phyloP scores from a whole-genome alignment of 2,888 invertebrate species.

The Gymnoscelis rufifasciata region DNA sequence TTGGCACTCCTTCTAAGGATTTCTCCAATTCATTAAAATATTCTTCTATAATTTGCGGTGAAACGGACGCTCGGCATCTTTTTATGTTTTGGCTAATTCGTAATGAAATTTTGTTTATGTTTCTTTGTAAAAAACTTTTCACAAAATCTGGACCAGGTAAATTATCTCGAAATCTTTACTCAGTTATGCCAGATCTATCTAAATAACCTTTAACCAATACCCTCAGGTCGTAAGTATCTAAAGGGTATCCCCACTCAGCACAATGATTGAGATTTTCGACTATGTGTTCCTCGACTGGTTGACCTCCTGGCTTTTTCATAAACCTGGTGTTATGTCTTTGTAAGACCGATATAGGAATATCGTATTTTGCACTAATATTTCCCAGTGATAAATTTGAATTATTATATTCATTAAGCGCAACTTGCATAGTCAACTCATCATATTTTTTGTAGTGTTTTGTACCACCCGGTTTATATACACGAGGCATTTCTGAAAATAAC shows the following conservation, averaged over 20 bases:
- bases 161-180: constrained; percentile 1
- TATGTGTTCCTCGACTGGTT: neutral
- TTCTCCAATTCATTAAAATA: constrained; percentile 4
- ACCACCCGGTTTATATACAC: neutral
- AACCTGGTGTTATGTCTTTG: neutral
- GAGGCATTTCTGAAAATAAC: neutral
- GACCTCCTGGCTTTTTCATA: neutral
- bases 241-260: constrained; percentile 1
- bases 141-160: constrained; percentile 3
- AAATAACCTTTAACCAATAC: constrained; percentile 4
- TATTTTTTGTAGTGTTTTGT: neutral
- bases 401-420: neutral
- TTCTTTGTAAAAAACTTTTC: constrained; percentile 4
- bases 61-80: constrained; percentile 1
- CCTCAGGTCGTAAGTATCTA: neutral
- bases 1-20: constrained; percentile 1
- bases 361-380: neutral
- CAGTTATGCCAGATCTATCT: neutral
- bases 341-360: neutral
- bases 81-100: constrained; percentile 4
- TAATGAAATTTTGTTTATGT: neutral
- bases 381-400: neutral
- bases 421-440: neutral
- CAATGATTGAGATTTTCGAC: neutral
- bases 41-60: neutral